Evolutionary conservation across 2,888 invertebrate species (phyloP).

Genomic region (Tetrapedia diversipes): DNA sequence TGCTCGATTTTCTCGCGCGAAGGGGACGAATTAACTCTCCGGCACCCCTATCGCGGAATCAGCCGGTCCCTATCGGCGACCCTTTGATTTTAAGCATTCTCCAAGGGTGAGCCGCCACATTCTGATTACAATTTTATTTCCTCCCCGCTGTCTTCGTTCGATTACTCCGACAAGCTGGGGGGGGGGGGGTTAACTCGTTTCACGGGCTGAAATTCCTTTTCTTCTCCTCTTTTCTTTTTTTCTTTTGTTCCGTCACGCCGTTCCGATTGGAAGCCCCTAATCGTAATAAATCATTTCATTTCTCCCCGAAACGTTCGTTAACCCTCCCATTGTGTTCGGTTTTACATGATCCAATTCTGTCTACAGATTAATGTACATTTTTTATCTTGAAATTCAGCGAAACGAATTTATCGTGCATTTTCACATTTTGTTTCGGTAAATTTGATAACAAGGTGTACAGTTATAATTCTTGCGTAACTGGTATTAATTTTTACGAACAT

Average conservation of each 20-base stretch:
- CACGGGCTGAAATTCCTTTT: neutral
- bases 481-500: too few relatives aligned
- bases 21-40: slow-evolving; percentile 50
- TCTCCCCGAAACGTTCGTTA: too few relatives aligned
- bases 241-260: neutral
- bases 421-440: too few relatives aligned
- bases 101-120: slow-evolving; percentile 40
- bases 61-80: slow-evolving; percentile 45
- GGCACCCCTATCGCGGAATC: slow-evolving; percentile 40
- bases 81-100: slow-evolving; percentile 54
- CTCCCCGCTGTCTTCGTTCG: slow-evolving; percentile 33
- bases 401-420: too few relatives aligned
- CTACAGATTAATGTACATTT: too few relatives aligned
- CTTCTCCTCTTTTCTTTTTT: too few relatives aligned
- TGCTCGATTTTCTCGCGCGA: slow-evolving; percentile 42
- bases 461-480: too few relatives aligned
- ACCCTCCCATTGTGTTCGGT: too few relatives aligned
- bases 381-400: too few relatives aligned
- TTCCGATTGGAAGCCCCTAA: neutral
- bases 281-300: neutral
- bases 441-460: too few relatives aligned
- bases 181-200: slow-evolving; percentile 19
- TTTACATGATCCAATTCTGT: too few relatives aligned
- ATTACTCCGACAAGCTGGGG: slow-evolving; percentile 27
- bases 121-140: slow-evolving; percentile 56